Conservation (phyloP, 2,888 invertebrate species). For the Stenurella melanura region DNA sequence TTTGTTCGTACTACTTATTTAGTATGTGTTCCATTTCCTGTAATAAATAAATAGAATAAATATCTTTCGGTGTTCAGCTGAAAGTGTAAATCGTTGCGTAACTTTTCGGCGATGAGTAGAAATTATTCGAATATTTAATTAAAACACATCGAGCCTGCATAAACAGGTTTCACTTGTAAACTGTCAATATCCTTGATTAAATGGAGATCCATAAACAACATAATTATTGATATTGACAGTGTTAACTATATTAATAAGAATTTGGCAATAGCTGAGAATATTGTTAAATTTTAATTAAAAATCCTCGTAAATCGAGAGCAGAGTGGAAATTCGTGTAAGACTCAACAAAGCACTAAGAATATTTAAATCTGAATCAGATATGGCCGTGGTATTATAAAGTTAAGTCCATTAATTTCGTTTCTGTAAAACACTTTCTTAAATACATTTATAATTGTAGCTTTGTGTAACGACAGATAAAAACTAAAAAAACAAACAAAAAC, state of each 20-base stretch:
- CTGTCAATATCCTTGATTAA: conserved; percentile 27
- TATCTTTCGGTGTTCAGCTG: no score
- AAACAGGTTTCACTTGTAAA: conserved; percentile 22
- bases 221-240: conserved; percentile 34
- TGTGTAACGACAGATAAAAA: conserved; percentile 30
- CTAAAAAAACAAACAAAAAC: conserved; percentile 15
- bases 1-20: no score
- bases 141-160: neutral
- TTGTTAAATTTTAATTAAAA: conserved; percentile 39
- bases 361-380: conserved; percentile 40
- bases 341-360: conserved; percentile 24
- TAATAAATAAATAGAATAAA: no score
- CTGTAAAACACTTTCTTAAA: conserved; percentile 51
- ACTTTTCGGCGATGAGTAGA: neutral
- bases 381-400: conserved; percentile 40
- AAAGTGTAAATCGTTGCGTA: no score
- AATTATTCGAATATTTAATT: neutral
- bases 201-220: conserved; percentile 35
- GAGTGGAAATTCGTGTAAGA: conserved; percentile 39
- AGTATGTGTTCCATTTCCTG: no score
- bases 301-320: conserved; percentile 5
- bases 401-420: conserved; percentile 45
- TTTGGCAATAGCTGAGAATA: conserved; percentile 19
- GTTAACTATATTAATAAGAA: conserved; percentile 27
- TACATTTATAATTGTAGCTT: conserved; percentile 57